phyloP scores from a whole-genome alignment of 1,140 invertebrate genomes.

The Drosophila carrolli region DNA sequence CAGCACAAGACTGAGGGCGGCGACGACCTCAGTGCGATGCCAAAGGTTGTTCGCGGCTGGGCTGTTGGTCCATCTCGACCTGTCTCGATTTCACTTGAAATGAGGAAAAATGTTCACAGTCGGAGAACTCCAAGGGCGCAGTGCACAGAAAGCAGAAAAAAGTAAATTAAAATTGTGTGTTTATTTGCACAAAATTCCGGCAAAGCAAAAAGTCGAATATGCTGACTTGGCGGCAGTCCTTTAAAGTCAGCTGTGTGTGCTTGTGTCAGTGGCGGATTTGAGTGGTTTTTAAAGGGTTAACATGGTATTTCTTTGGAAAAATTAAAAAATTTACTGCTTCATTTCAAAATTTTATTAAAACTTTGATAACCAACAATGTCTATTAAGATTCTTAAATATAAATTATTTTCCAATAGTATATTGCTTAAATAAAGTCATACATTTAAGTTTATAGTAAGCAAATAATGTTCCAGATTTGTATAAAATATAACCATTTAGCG shows the following conservation, averaged over 20 bases:
- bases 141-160: conserved; percentile 56
- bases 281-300: conserved; percentile 5
- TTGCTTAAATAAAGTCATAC: no score
- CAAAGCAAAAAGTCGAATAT: conserved; percentile 52
- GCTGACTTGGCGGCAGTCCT: conserved; percentile 45
- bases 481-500: no score
- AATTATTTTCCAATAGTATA: no score
- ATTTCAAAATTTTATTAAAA: no score
- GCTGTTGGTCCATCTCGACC: conserved; percentile 75
- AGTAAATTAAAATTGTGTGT: conserved; percentile 82
- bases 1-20: conserved; percentile 66
- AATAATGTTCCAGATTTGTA: no score
- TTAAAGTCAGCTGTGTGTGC: conserved; percentile 48
- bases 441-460: no score
- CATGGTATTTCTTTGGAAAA: neutral
- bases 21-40: conserved; percentile 42
- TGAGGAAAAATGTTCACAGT: conserved; percentile 54
- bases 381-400: no score
- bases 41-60: conserved; percentile 51
- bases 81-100: conserved; percentile 80
- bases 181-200: conserved; percentile 71
- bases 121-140: conserved; percentile 23
- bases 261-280: conserved; percentile 9
- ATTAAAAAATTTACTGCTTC: no score
- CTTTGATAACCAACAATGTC: no score